Base-by-base conservation (phyloP, 2,888 invertebrate species). In the Drosophila maculinotata region DNA sequence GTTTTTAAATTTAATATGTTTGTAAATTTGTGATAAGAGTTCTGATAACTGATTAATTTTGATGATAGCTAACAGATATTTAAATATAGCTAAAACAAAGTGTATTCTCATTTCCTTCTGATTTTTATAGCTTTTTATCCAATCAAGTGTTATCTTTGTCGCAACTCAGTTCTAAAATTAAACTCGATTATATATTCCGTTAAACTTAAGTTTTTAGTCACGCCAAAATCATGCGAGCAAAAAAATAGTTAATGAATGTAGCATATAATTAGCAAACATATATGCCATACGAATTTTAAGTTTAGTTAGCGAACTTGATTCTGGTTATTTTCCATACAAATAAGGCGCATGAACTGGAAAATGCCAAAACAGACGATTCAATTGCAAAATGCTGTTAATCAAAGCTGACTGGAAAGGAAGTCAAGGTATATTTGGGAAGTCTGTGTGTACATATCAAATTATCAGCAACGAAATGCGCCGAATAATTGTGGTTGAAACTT, bases 271-370 rank as follows among this genome's bases (percentile, higher is more conserved):
- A 71, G 57, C 57, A 42, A 53, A 58, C 6, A 39, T 57, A 58
- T 62, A 62, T 42, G 15, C 14, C 17, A 36, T 33, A 20, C 44
- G 15, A 36, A 36, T 38, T 42, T 35, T 14, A 26, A 9, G 7
- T 15, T 20, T 20, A 20, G 20, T 20, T 20, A 20, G 20, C 2
- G 14, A 17, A 36, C 10, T 10, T 33, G 15, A 36, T 15, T 75
- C 57, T 57, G 67, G 80, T 77, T 69, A 77, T 65, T 79, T 80
- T 83, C 83, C 79, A 75, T 45, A 45, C 58, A 41, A 41, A 57
- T 47, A 7, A 25, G n/a, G n/a, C 20, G 5, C 8, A 35, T 6
- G 39, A 60, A 51, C 30, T n/a, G 42, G 31, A 63, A 69, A 71
- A 59, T 69, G 54, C 42, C n/a, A 17, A 64, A 41, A 33, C 54